Conservation (phyloP, 1,140 invertebrate species). For the Trinorchestia longiramus region DNA sequence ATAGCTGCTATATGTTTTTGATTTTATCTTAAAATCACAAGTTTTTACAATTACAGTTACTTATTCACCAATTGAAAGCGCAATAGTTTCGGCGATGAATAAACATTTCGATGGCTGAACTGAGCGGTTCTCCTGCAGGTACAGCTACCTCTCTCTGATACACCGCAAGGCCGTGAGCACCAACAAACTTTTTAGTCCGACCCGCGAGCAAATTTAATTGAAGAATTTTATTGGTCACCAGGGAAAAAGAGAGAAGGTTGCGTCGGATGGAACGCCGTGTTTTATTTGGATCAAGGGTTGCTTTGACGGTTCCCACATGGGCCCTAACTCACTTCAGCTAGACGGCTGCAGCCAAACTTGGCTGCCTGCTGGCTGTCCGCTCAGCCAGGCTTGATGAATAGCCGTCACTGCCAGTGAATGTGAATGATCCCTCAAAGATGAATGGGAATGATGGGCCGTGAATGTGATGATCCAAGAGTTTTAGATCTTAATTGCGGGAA, state of each 20-base stretch:
- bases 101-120: background rate
- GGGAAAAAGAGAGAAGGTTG: constrained; percentile 44
- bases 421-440: background rate
- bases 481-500: background rate
- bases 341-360: background rate
- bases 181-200: constrained; percentile 43
- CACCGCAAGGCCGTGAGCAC: background rate
- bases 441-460: background rate
- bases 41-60: background rate
- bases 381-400: background rate
- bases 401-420: background rate
- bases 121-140: background rate
- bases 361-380: background rate
- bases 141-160: background rate
- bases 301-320: constrained; percentile 21
- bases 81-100: background rate
- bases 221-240: constrained; percentile 39
- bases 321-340: background rate
- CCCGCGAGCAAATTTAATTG: constrained; percentile 37
- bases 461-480: background rate
- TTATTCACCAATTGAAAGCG: background rate
- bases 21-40: background rate
- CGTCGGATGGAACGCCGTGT: constrained; percentile 30
- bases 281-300: constrained; percentile 6
- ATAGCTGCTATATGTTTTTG: background rate